phyloP scores from a whole-genome alignment of 2,113 vertebrate species.

The Ivindomyrus marchei region DNA sequence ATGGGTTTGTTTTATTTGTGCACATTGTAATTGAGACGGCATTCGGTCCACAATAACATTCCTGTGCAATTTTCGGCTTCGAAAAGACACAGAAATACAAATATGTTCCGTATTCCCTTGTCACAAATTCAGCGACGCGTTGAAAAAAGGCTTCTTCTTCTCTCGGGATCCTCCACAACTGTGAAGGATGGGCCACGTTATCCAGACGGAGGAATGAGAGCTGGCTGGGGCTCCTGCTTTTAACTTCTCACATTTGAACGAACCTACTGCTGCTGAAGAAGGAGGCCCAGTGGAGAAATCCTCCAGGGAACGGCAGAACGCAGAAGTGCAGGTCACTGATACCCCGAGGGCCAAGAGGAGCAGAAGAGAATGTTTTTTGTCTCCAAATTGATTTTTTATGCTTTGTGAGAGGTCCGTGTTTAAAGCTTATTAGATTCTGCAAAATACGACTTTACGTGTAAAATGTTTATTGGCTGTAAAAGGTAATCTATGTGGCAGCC shows the following conservation, averaged over 20 bases:
- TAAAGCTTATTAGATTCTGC: slow-evolving; percentile 21
- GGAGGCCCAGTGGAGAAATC: not conserved
- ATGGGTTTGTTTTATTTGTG: not conserved
- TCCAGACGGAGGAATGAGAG: not conserved
- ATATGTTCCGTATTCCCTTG: not conserved
- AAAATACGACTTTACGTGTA: slow-evolving; percentile 19
- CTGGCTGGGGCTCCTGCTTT: not conserved
- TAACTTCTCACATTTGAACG: not conserved
- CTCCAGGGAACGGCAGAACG: not conserved
- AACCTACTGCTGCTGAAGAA: too few species aligned
- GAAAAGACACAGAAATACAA: not conserved
- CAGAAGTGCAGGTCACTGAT: not conserved
- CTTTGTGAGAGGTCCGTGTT: slow-evolving; percentile 13
- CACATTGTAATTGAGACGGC: not conserved
- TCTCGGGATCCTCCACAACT: not conserved
- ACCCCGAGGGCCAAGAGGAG: not conserved
- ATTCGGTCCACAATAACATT: not conserved
- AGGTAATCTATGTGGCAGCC: slow-evolving; percentile 13
- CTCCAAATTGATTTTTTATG: slow-evolving; percentile 24
- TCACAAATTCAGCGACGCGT: not conserved
- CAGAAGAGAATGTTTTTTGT: not conserved
- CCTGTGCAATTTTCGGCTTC: not conserved
- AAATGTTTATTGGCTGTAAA: slow-evolving; percentile 27
- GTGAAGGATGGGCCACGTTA: not conserved
- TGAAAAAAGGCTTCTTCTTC: not conserved